Conservation (phyloP, 2,888 invertebrate species). For the Cerastis rubricosa region DNA sequence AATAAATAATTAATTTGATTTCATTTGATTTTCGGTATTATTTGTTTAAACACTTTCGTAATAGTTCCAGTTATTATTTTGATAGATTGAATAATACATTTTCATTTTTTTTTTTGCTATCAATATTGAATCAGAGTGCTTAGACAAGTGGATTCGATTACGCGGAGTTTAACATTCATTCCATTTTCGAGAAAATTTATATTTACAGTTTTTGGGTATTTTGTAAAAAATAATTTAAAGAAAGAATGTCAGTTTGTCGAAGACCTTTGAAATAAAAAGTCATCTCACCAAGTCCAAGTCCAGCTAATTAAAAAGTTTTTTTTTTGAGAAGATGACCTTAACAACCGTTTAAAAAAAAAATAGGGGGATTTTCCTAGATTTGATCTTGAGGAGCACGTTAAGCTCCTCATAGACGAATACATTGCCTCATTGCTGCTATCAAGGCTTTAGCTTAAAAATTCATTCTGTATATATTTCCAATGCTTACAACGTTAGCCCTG, state of each 20-base stretch:
- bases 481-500: background rate
- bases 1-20: constrained; percentile 24
- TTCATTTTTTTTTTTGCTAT: background rate
- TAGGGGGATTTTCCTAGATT: too few relatives aligned
- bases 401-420: too few relatives aligned
- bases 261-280: background rate
- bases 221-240: too few relatives aligned
- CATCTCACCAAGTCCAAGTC: too few relatives aligned
- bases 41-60: background rate
- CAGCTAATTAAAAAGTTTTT: too few relatives aligned
- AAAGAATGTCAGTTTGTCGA: background rate
- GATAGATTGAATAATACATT: background rate
- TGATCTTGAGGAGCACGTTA: too few relatives aligned
- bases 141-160: background rate
- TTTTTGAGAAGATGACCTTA: too few relatives aligned
- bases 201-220: too few relatives aligned
- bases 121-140: background rate
- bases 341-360: too few relatives aligned
- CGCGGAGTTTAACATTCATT: too few relatives aligned
- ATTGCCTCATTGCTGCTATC: too few relatives aligned
- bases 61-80: background rate
- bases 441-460: background rate
- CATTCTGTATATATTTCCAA: background rate
- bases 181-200: too few relatives aligned
- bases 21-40: background rate